Base-by-base conservation (phyloP, 1,140 invertebrate genomes). In the Rhyacophila brunnea region DNA sequence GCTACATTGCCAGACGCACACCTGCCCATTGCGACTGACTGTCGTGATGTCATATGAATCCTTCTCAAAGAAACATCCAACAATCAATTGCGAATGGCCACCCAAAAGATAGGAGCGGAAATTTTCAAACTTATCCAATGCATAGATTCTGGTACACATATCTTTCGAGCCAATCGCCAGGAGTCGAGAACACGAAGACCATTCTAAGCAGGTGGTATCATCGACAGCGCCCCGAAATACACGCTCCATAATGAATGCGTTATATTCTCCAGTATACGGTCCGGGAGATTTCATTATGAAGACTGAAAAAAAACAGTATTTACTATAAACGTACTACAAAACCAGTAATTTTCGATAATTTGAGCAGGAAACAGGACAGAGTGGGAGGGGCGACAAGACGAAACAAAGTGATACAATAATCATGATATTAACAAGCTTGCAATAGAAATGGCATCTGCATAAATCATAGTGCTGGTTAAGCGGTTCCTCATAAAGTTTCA, bases 111-210 rank as follows among this genome's bases (percentile, higher is more conserved):
- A 86, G 18, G 83, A 83, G 15, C 81, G 82, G 62, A 93, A 86
- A 67, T 96, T 94, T 10, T 78, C 75, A 52, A 83, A 87, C 65
- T 85, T 88, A 48, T 90, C 81, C 0, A 94, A 70, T 6, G 87
- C 84, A 71, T 90, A 93, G 11, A 98, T 79, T 71, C 87, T 88
- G 0, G 87, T 88, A n/a, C 86, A 83, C 68, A 87, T 92, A 73
- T 97, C 93, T 71, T 92, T 92, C 1, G 90, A 91, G 1, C 93
- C 94, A 35, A 92, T 86, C 55, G 88, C 87, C 19, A 97, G 72
- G 17, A 95, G 75, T 64, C 88, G 89, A 0, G 95, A 97, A 76
- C 98, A 95, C 38, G 81, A 83, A 0, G 93, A 95, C 96, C 96
- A 98, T 73, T 93, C 87, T 14, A 98, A 66, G 70, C 85, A 94